phyloP scores from a whole-genome alignment of 2,888 invertebrate genomes.

The Drosophila fulvimacula region DNA sequence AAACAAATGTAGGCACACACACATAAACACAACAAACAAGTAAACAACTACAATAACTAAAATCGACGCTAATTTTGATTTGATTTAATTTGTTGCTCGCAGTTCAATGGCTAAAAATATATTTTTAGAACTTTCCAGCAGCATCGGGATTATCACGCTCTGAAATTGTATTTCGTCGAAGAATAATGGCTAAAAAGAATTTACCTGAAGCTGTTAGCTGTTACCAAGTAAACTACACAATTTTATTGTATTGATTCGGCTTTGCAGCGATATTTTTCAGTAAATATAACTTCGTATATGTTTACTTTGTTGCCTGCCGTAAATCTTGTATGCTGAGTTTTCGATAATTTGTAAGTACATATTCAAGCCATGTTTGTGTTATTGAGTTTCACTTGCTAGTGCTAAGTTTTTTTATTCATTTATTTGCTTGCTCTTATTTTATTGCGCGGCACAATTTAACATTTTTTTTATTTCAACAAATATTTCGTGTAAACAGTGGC shows the following conservation, averaged over 20 bases:
- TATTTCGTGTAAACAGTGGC: constrained; percentile 46
- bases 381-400: neutral
- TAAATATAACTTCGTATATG: constrained; percentile 15
- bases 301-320: constrained; percentile 26
- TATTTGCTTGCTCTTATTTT: neutral
- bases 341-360: constrained; percentile 5
- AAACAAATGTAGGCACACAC: neutral
- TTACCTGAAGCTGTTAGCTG: constrained; percentile 45
- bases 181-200: constrained; percentile 13
- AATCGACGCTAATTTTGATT: constrained; percentile 16
- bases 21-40: constrained; percentile 13
- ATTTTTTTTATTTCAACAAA: constrained; percentile 26
- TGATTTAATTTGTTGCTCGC: constrained; percentile 1
- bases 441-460: constrained; percentile 22
- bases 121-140: constrained; percentile 52
- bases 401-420: constrained; percentile 6
- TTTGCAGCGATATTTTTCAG: constrained; percentile 19
- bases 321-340: constrained; percentile 27
- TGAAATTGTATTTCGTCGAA: constrained; percentile 25
- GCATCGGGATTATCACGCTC: constrained; percentile 12
- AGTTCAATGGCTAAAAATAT: constrained; percentile 14
- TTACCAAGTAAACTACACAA: constrained; percentile 25
- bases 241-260: constrained; percentile 18
- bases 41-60: constrained; percentile 29
- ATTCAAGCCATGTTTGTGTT: constrained; percentile 9